Percentiles rank a stretch among this genome's conserved stretches.
Conservation (phyloP, 2,888 invertebrate genomes). For the Paralinhomoeus sp. region DNA sequence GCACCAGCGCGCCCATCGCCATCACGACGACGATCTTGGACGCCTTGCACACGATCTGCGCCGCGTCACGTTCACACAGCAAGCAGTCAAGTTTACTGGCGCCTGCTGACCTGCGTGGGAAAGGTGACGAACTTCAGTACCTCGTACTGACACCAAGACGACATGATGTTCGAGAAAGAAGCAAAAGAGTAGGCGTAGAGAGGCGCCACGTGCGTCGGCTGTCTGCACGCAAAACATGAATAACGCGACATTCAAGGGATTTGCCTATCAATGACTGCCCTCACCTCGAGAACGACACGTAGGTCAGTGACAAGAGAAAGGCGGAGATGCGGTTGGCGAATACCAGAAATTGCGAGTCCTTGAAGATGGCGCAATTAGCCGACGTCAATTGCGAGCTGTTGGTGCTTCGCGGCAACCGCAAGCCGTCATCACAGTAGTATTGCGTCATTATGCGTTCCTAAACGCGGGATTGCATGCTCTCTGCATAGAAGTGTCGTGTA, state of each 20-base stretch:
- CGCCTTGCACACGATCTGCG: constrained; percentile 48
- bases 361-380: constrained; percentile 40
- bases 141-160: constrained; percentile 98
- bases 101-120: constrained; percentile 74
- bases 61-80: neutral
- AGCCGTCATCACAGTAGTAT: constrained; percentile 31
- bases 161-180: constrained; percentile 85
- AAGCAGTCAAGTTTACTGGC: neutral
- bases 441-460: constrained; percentile 93
- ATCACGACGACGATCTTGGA: constrained; percentile 93
- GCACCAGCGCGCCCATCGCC: constrained; percentile 84
- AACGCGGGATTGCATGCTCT: too few relatives aligned
- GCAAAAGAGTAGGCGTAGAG: constrained; percentile 83
- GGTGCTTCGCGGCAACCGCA: constrained; percentile 30
- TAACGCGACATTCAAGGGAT: too few relatives aligned
- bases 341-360: constrained; percentile 85
- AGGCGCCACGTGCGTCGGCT: constrained; percentile 53
- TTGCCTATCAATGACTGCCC: too few relatives aligned
- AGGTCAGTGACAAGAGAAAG: constrained; percentile 44
- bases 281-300: constrained; percentile 29
- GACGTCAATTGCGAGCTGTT: constrained; percentile 24
- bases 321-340: constrained; percentile 79
- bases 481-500: too few relatives aligned
- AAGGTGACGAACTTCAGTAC: constrained; percentile 93
- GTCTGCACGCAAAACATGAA: too few relatives aligned